These are phyloP conservation scores for Lasioglossum villosulum DNA, from an alignment of 2,888 invertebrate genomes.

Conservation along the genomic window DNA sequence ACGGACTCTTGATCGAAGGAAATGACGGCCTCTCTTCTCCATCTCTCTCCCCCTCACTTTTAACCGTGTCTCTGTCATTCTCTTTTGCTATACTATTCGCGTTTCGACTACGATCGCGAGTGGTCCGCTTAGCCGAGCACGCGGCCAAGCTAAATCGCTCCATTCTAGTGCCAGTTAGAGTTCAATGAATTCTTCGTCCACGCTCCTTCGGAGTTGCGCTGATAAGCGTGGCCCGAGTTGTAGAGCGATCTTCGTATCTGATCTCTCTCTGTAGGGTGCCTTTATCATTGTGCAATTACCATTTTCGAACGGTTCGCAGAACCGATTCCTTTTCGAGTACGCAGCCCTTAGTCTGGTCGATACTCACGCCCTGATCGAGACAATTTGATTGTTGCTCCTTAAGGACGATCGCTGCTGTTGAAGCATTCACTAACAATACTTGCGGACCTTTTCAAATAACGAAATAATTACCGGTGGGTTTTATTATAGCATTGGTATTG, in stretches of 20 bases:
- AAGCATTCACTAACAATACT: neutral
- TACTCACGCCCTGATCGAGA: neutral
- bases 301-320: constrained; percentile 12
- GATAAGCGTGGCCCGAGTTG: constrained; percentile 43
- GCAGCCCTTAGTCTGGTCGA: neutral
- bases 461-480: no score
- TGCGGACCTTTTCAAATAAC: neutral
- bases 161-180: constrained; percentile 60
- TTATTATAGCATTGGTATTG: no score
- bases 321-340: neutral
- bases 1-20: constrained; percentile 72
- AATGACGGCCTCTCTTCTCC: constrained; percentile 48
- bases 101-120: constrained; percentile 53
- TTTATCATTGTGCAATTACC: constrained; percentile 16
- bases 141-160: constrained; percentile 59
- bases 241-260: constrained; percentile 23
- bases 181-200: constrained; percentile 63
- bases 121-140: constrained; percentile 20
- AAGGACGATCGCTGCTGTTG: neutral
- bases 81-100: constrained; percentile 49
- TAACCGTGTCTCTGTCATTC: neutral
- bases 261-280: neutral
- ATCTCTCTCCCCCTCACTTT: constrained; percentile 11
- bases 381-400: neutral
- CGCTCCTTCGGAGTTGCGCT: constrained; percentile 26